Percentiles rank a stretch among this genome's conserved stretches.
phyloP scores from a whole-genome alignment of 2,888 invertebrate species.

The Bombylius major region DNA sequence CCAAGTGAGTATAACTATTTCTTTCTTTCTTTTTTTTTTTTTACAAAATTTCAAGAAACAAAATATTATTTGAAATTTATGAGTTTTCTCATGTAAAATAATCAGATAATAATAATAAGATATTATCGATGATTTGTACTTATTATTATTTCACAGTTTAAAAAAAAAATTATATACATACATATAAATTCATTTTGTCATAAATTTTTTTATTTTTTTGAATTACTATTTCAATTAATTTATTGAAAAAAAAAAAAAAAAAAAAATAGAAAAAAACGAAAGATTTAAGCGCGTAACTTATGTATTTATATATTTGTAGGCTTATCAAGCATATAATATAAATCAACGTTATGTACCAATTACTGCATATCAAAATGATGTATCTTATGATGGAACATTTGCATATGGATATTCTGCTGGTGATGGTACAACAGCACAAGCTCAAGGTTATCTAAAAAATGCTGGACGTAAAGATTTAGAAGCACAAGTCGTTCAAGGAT shows the following conservation, averaged over 20 bases:
- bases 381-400: constrained; percentile 35
- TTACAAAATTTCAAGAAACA: background rate
- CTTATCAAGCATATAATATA: constrained; percentile 24
- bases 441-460: constrained; percentile 62
- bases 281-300: constrained; percentile 13
- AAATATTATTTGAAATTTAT: background rate
- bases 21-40: too few relatives aligned
- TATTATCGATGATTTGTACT: too few relatives aligned
- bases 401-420: constrained; percentile 55
- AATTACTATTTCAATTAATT: too few relatives aligned
- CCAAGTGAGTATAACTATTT: constrained; percentile 16
- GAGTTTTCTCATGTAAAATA: background rate
- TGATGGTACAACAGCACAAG: constrained; percentile 67
- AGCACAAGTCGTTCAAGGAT: constrained; percentile 62
- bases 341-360: constrained; percentile 28
- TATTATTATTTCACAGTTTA: too few relatives aligned
- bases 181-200: too few relatives aligned
- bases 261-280: constrained; percentile 7
- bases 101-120: too few relatives aligned
- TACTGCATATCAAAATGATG: constrained; percentile 35
- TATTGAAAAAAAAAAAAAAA: too few relatives aligned
- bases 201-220: too few relatives aligned
- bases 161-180: background rate
- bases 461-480: constrained; percentile 53
- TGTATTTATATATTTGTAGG: constrained; percentile 12